A percentile compares a stretch with the other conserved stretches of the same genome.
Evolutionary conservation across 2,113 vertebrate species (phyloP).

Genomic region (Hystrix brachyura): DNA sequence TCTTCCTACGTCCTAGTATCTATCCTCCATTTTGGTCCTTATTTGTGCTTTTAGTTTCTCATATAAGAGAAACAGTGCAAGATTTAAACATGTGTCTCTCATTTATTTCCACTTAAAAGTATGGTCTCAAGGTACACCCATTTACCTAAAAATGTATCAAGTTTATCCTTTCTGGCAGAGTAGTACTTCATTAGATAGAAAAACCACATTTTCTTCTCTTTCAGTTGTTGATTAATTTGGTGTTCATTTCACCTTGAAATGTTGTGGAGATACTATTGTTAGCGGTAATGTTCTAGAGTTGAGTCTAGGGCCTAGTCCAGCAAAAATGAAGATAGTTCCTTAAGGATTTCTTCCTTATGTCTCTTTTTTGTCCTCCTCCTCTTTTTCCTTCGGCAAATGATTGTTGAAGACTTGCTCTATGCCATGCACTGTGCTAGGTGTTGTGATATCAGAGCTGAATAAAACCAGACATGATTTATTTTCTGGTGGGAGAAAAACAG

Average conservation of each 20-base stretch:
- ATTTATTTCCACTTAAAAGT: too few species aligned
- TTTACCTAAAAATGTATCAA: too few species aligned
- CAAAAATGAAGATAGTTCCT: neutral
- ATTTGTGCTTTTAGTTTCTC: too few species aligned
- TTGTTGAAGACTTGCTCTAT: neutral
- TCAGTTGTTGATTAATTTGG: neutral
- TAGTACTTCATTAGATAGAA: too few species aligned
- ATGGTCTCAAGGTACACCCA: too few species aligned
- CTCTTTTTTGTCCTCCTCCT: neutral
- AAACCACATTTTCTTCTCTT: neutral
- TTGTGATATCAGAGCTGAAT: neutral
- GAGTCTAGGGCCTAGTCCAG: neutral
- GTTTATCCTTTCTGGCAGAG: too few species aligned
- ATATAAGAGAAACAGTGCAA: too few species aligned
- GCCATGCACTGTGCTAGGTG: neutral
- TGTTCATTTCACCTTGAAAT: neutral
- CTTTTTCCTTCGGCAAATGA: neutral
- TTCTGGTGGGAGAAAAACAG: neutral
- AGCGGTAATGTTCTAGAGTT: neutral
- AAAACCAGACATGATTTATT: neutral
- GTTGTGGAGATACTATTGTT: neutral
- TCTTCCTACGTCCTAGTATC: too few species aligned
- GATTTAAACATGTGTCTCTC: too few species aligned
- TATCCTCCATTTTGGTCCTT: too few species aligned
- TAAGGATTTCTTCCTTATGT: neutral